Evolutionary conservation across 2,888 invertebrate genomes (phyloP).

Genomic region (Drosophila seclusa): DNA sequence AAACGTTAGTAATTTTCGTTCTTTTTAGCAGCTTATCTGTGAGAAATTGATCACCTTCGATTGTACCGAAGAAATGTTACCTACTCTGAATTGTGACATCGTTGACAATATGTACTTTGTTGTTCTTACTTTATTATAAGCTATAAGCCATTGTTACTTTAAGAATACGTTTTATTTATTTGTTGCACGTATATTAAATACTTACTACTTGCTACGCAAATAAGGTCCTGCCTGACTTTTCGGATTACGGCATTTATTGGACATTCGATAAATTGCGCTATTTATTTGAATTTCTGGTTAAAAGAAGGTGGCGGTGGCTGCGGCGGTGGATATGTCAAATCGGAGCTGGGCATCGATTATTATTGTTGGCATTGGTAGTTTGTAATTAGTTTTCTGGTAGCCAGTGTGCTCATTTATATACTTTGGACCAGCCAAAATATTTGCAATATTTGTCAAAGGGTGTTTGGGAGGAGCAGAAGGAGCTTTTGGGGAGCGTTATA

Average conservation of each 20-base stretch:
- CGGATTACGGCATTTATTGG: slow-evolving; percentile 63
- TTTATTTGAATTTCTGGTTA: slow-evolving; percentile 38
- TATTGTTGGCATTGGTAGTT: slow-evolving; percentile 18
- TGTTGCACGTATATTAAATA: slow-evolving; percentile 49
- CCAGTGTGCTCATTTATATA: slow-evolving; percentile 52
- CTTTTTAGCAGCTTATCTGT: slow-evolving; percentile 7
- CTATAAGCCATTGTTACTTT: slow-evolving; percentile 63
- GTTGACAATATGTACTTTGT: slow-evolving; percentile 35
- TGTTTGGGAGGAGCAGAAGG: slow-evolving; percentile 2
- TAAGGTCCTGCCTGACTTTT: slow-evolving; percentile 81
- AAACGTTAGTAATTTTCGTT: not conserved
- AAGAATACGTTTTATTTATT: slow-evolving; percentile 24
- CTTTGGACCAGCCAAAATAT: slow-evolving; percentile 84
- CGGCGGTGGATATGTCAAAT: slow-evolving; percentile 71
- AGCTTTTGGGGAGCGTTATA: not conserved
- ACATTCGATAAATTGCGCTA: slow-evolving; percentile 58
- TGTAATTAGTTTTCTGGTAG: slow-evolving; percentile 41
- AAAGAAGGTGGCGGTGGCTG: slow-evolving; percentile 61
- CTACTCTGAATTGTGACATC: slow-evolving; percentile 36
- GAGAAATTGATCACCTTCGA: slow-evolving; percentile 47
- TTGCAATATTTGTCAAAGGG: slow-evolving; percentile 36
- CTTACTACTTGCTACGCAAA: slow-evolving; percentile 70
- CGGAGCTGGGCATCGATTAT: slow-evolving; percentile 48
- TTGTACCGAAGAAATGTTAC: slow-evolving; percentile 46
- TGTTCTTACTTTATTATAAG: slow-evolving; percentile 51